Evolutionary conservation across 2,113 vertebrate species (phyloP).

Genomic region (Neoarius graeffei): DNA sequence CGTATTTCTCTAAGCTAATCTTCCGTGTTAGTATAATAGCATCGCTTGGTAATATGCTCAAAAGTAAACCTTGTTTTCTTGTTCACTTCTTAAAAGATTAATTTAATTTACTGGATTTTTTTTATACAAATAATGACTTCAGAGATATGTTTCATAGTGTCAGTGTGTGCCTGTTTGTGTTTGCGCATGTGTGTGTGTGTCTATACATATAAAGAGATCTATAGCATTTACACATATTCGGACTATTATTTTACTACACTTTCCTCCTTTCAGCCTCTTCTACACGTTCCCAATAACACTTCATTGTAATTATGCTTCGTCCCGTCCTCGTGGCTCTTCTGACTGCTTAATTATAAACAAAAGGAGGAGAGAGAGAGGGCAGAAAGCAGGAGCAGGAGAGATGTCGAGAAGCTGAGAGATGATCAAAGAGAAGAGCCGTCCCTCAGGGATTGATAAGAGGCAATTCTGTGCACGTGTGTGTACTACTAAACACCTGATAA

Average conservation of each 20-base stretch:
- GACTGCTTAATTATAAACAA: constrained; percentile 66
- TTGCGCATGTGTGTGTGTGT: constrained; percentile 54
- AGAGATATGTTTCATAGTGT: constrained; percentile 75
- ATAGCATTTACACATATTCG: constrained; percentile 59
- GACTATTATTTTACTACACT: constrained; percentile 16
- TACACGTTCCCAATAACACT: not conserved
- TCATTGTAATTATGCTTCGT: constrained; percentile 19
- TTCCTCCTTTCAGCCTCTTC: constrained; percentile 2
- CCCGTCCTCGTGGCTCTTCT: not conserved
- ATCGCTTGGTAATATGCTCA: constrained; percentile 71
- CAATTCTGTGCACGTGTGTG: not conserved
- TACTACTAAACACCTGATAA: constrained; percentile 35
- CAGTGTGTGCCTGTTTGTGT: constrained; percentile 55
- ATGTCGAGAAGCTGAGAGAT: constrained; percentile 35
- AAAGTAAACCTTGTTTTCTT: constrained; percentile 69
- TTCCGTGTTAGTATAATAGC: constrained; percentile 80
- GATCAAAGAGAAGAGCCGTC: constrained; percentile 44
- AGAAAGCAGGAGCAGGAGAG: constrained; percentile 44
- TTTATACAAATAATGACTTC: constrained; percentile 79
- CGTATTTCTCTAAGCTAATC: constrained; percentile 77
- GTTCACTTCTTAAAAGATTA: constrained; percentile 73
- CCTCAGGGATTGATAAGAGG: constrained; percentile 35
- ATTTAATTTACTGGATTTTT: constrained; percentile 68
- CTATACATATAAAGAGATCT: constrained; percentile 45
- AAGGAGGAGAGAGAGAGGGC: constrained; percentile 53